These are phyloP conservation scores for Lithodes maja DNA, from an alignment of 2,888 invertebrate species.

Conservation along the genomic window DNA sequence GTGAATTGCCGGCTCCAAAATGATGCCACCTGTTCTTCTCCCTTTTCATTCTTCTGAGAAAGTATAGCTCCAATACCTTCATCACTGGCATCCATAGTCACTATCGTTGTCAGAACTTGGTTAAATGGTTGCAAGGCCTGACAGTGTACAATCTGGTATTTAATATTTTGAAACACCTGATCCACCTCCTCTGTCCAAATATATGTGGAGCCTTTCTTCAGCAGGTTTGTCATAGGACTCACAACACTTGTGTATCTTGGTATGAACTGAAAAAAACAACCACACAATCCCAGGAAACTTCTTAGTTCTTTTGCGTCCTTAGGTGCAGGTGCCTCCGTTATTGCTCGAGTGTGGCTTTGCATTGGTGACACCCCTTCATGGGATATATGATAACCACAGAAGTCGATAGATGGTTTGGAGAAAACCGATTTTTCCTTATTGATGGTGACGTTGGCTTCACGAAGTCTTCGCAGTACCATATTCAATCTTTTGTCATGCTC, in stretches of 20 bases:
- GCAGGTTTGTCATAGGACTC: background rate
- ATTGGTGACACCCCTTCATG: background rate
- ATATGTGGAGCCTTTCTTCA: background rate
- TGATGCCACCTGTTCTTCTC: too few relatives aligned
- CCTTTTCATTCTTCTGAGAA: too few relatives aligned
- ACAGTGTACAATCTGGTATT: background rate
- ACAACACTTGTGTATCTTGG: background rate
- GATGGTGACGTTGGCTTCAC: background rate
- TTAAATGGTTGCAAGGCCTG: background rate
- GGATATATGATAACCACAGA: conserved; percentile 5
- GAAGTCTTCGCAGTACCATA: background rate
- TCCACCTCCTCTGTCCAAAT: background rate
- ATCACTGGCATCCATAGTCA: too few relatives aligned
- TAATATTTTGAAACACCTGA: background rate
- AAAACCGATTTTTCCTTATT: background rate
- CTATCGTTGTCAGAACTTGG: too few relatives aligned
- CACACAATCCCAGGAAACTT: conserved; percentile 23
- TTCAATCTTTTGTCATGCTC: background rate
- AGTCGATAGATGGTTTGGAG: background rate
- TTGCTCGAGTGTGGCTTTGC: background rate
- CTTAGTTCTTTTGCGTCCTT: background rate
- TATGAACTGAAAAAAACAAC: background rate
- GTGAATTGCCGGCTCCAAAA: too few relatives aligned
- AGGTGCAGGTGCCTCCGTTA: background rate
- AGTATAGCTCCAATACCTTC: too few relatives aligned